Conservation (phyloP, 2,797 vertebrate species). For the Myotis myotis region DNA sequence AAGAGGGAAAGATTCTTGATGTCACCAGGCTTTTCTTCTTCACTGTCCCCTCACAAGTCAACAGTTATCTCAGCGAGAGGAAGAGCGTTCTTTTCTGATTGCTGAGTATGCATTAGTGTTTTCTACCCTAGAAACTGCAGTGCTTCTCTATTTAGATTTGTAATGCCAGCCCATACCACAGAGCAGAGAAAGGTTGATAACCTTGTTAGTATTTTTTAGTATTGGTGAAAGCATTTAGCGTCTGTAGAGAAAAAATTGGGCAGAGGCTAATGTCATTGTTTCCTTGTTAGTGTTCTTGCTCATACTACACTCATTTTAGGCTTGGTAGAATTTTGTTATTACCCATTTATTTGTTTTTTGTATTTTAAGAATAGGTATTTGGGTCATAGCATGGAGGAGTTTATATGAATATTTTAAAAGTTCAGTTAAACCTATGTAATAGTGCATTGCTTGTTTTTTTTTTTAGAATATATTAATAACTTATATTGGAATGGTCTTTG, state of each 20-base stretch:
- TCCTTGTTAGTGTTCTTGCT: background rate
- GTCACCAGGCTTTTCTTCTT: background rate
- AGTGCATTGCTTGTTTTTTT: slow-evolving; percentile 1
- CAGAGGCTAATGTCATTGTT: background rate
- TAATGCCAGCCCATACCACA: background rate
- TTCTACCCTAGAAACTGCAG: background rate
- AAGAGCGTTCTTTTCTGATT: background rate
- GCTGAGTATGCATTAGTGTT: background rate
- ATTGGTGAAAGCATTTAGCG: background rate
- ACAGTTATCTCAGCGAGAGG: background rate
- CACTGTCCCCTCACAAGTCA: background rate
- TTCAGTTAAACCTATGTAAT: slow-evolving; percentile 59
- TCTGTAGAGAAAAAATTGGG: background rate
- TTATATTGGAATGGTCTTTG: slow-evolving; percentile 97
- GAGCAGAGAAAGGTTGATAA: background rate
- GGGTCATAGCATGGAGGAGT: background rate
- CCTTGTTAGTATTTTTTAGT: background rate
- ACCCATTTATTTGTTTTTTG: background rate
- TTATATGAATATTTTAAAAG: background rate
- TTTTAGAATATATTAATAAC: slow-evolving; percentile 96
- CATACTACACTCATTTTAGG: background rate
- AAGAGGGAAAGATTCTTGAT: background rate
- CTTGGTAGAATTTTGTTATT: background rate
- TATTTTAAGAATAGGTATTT: slow-evolving; percentile 25
- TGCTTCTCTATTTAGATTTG: background rate